Percentiles rank a stretch among this genome's conserved stretches.
Conservation (phyloP, 2,888 invertebrate species). For the Hesperia comma region DNA sequence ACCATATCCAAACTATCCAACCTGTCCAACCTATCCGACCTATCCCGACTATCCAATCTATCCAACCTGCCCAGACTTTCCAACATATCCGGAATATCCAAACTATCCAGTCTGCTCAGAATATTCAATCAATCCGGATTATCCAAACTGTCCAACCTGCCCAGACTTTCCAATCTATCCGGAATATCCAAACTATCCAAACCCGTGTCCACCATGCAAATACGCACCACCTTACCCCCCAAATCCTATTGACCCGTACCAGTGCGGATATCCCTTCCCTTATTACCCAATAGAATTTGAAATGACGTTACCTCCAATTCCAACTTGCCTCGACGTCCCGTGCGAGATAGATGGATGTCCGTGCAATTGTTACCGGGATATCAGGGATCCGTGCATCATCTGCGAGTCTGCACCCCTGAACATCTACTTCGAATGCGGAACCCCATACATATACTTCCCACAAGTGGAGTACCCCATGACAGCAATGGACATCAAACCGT, state of each 20-base stretch:
- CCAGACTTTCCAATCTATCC: too few species aligned
- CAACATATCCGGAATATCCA: too few species aligned
- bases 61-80: too few species aligned
- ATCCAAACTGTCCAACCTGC: too few species aligned
- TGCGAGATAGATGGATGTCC: background rate
- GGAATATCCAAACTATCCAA: background rate
- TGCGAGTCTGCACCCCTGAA: constrained; percentile 47
- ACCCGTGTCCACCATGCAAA: background rate
- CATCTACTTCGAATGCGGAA: constrained; percentile 44
- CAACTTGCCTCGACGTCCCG: background rate
- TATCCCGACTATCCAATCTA: too few species aligned
- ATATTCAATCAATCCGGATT: too few species aligned
- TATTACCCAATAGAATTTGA: background rate
- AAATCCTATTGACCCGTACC: background rate
- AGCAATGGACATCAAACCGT: constrained; percentile 55
- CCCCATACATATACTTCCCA: constrained; percentile 56
- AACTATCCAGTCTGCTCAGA: too few species aligned
- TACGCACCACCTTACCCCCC: background rate
- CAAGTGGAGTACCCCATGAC: constrained; percentile 63
- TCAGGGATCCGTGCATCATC: constrained; percentile 45
- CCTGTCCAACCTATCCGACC: too few species aligned
- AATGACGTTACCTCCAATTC: background rate
- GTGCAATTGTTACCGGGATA: constrained; percentile 50
- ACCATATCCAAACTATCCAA: background rate
- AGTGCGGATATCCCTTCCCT: background rate